These are phyloP conservation scores for Drosophila mayaguana DNA, from an alignment of 2,888 invertebrate species.

Conservation along the genomic window DNA sequence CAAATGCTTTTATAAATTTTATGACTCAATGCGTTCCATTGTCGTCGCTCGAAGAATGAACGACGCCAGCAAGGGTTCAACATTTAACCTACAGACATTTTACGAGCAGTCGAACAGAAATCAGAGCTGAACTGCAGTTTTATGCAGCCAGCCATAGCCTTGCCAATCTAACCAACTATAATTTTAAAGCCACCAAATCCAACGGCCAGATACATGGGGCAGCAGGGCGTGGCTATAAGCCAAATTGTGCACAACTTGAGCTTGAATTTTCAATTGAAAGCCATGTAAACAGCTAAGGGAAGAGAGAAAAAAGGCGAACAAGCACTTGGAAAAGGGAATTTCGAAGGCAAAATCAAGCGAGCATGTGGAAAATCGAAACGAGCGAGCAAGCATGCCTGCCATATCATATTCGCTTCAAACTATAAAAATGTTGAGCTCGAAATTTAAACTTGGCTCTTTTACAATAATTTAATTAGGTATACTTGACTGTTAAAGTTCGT, in stretches of 20 bases:
- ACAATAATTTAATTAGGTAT: constrained; percentile 62
- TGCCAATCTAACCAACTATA: constrained; percentile 62
- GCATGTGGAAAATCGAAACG: constrained; percentile 60
- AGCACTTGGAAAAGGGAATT: not conserved
- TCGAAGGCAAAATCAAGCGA: constrained; percentile 29
- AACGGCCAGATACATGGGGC: constrained; percentile 4
- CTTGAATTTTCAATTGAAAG: constrained; percentile 59
- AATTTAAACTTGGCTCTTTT: not conserved
- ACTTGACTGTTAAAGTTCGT: constrained; percentile 39
- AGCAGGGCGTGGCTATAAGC: constrained; percentile 51
- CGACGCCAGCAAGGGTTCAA: constrained; percentile 34
- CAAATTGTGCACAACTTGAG: constrained; percentile 66
- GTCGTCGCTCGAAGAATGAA: constrained; percentile 40
- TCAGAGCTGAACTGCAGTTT: constrained; percentile 35
- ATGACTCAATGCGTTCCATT: constrained; percentile 70
- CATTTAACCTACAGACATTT: constrained; percentile 66
- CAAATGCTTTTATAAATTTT: constrained; percentile 76
- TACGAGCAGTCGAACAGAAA: constrained; percentile 54
- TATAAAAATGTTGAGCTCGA: not conserved
- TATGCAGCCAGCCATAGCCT: constrained; percentile 56
- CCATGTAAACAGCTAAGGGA: constrained; percentile 43
- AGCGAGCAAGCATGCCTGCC: constrained; percentile 7
- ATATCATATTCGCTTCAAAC: not conserved
- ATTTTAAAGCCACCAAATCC: constrained; percentile 70
- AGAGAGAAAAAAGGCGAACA: constrained; percentile 16